Percentiles rank a stretch among this genome's conserved stretches.
Evolutionary conservation across 2,888 invertebrate species (phyloP).

Genomic region (Ophion costatus): DNA sequence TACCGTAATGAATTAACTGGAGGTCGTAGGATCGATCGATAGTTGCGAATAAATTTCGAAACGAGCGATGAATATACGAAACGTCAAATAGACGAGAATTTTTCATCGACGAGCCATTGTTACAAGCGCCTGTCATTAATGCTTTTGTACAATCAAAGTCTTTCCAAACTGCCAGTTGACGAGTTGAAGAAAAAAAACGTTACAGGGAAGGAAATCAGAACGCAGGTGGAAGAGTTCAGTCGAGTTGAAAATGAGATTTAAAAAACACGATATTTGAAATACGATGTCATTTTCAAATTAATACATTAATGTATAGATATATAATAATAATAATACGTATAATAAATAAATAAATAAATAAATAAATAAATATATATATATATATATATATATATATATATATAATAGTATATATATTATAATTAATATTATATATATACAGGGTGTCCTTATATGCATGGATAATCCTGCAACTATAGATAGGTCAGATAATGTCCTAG

Average conservation of each 20-base stretch:
- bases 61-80: background rate
- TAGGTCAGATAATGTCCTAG: too few relatives aligned
- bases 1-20: background rate
- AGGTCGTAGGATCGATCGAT: background rate
- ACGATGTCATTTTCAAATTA: background rate
- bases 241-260: slow-evolving; percentile 23
- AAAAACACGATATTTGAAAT: slow-evolving; percentile 30
- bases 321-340: background rate
- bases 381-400: too few relatives aligned
- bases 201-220: background rate
- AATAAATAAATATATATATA: too few relatives aligned
- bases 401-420: too few relatives aligned
- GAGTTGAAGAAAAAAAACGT: slow-evolving; percentile 30
- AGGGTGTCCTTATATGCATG: too few relatives aligned
- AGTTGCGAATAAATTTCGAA: background rate
- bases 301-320: background rate
- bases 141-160: slow-evolving; percentile 67
- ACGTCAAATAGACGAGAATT: background rate
- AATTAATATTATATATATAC: too few relatives aligned
- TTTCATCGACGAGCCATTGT: background rate
- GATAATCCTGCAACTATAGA: too few relatives aligned
- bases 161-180: slow-evolving; percentile 69
- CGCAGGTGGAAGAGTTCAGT: slow-evolving; percentile 15
- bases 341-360: too few relatives aligned
- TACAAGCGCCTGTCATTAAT: slow-evolving; percentile 30